Conservation (phyloP, 1,140 invertebrate species). For the Drosophila lacertosa region DNA sequence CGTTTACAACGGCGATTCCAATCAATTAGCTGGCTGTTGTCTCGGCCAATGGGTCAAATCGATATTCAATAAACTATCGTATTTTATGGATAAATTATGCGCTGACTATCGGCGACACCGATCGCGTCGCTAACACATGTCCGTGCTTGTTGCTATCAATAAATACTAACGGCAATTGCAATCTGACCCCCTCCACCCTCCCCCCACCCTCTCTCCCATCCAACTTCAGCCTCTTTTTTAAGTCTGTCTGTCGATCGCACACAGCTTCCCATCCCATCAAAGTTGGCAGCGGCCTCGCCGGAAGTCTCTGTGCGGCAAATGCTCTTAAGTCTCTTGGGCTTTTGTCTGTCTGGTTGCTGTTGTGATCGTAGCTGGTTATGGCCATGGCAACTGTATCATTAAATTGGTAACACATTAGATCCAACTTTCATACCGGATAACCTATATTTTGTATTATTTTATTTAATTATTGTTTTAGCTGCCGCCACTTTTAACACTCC, state of each 20-base stretch:
- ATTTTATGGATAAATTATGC: conserved; percentile 79
- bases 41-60: conserved; percentile 63
- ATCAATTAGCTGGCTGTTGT: conserved; percentile 50
- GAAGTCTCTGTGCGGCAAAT: conserved; percentile 73
- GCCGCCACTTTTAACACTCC: background rate
- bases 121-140: conserved; percentile 78
- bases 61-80: conserved; percentile 51
- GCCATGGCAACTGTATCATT: conserved; percentile 27
- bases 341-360: conserved; percentile 25
- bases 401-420: conserved; percentile 40
- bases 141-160: conserved; percentile 61
- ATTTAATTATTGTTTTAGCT: conserved; percentile 39
- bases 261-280: conserved; percentile 41
- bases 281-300: conserved; percentile 44
- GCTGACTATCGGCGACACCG: conserved; percentile 54
- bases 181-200: background rate
- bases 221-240: background rate
- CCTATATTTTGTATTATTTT: conserved; percentile 33
- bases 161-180: conserved; percentile 72
- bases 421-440: conserved; percentile 46
- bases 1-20: conserved; percentile 56
- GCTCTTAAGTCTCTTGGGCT: conserved; percentile 34
- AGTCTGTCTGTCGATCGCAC: conserved; percentile 8
- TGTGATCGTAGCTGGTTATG: conserved; percentile 9
- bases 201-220: background rate